Conservation (phyloP, 2,797 vertebrate genomes). For the Etheostoma perlongum region DNA sequence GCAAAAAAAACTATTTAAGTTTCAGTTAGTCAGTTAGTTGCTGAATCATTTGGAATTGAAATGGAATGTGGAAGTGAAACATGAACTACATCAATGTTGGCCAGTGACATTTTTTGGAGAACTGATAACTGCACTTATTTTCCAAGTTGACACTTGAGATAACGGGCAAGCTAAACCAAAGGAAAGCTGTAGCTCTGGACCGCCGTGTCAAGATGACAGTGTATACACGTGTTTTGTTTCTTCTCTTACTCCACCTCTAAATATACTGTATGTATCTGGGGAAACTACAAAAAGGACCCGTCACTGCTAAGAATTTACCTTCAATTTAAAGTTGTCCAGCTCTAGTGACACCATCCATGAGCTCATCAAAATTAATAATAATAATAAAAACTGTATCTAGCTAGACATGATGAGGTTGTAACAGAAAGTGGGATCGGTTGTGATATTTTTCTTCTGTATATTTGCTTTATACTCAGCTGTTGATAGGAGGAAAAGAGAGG, state of each 20-base stretch:
- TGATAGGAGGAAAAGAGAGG: slow-evolving; percentile 33
- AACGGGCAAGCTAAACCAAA: slow-evolving; percentile 36
- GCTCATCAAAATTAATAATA: background rate
- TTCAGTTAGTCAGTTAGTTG: slow-evolving; percentile 7
- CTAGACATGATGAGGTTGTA: background rate
- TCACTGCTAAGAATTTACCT: background rate
- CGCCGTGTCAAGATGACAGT: slow-evolving; percentile 45
- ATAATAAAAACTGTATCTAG: background rate
- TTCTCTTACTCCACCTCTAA: slow-evolving; percentile 11
- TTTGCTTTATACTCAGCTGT: slow-evolving; percentile 54
- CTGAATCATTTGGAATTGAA: slow-evolving; percentile 36
- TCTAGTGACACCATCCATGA: background rate
- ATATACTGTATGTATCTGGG: no score
- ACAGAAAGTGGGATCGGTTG: background rate
- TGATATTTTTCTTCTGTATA: slow-evolving; percentile 12
- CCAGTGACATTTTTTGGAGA: slow-evolving; percentile 3
- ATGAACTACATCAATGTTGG: background rate
- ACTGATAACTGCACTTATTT: slow-evolving; percentile 3
- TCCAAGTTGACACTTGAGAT: background rate
- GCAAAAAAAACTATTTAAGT: background rate
- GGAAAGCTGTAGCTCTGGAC: slow-evolving; percentile 15
- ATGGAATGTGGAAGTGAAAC: slow-evolving; percentile 54
- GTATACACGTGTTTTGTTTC: slow-evolving; percentile 42
- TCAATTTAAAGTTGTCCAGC: background rate
- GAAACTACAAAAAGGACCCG: no score